A percentile compares a stretch with the other conserved stretches of the same genome.
phyloP scores from a whole-genome alignment of 2,888 invertebrate species.

The Esperia sulphurella region DNA sequence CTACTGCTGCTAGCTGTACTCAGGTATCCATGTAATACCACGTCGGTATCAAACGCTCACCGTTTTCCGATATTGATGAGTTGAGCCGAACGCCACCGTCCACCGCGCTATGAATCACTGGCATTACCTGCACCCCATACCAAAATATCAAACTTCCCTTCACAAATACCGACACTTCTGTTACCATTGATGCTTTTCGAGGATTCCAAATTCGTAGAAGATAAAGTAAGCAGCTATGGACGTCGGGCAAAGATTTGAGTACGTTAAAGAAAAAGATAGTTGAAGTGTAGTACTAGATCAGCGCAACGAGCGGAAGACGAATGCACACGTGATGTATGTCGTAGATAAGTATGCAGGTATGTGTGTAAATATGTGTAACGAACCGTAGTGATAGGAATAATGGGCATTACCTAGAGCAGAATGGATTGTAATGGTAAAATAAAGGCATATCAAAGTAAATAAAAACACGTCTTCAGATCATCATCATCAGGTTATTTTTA shows the following conservation, averaged over 20 bases:
- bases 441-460: too few species aligned
- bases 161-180: background rate
- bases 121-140: conserved; percentile 46
- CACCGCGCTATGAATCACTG: conserved; percentile 52
- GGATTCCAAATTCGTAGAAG: too few species aligned
- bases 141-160: conserved; percentile 1
- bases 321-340: conserved; percentile 34
- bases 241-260: background rate
- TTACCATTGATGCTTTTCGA: conserved; percentile 11
- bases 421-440: background rate
- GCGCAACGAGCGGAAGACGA: conserved; percentile 37
- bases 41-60: conserved; percentile 41
- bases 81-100: conserved; percentile 38
- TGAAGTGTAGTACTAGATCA: conserved; percentile 28
- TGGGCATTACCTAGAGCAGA: background rate
- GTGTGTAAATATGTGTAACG: conserved; percentile 48
- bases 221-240: conserved; percentile 21
- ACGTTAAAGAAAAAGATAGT: conserved; percentile 10
- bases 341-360: conserved; percentile 21
- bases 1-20: too few species aligned
- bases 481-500: too few species aligned
- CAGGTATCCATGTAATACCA: conserved; percentile 5
- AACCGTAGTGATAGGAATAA: conserved; percentile 24
- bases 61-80: conserved; percentile 62
- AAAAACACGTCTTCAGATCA: too few species aligned